These are phyloP conservation scores for Setophaga kirtlandii DNA, from an alignment of 2,113 vertebrate species.

Conservation along the genomic window DNA sequence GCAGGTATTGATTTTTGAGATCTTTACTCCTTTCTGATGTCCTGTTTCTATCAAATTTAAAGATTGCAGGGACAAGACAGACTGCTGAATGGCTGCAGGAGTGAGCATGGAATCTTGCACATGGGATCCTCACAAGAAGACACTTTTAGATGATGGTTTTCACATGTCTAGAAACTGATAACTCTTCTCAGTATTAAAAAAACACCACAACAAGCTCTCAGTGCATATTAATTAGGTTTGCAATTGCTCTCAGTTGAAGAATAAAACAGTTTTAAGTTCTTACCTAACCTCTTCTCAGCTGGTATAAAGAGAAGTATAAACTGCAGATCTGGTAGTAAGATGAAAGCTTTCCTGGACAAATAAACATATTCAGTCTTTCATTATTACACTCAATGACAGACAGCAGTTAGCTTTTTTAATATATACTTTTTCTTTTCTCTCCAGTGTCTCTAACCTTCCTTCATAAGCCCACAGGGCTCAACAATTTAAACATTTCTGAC, in stretches of 20 bases:
- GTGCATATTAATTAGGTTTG: neutral
- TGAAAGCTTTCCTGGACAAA: conserved; percentile 81
- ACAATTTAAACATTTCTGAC: neutral
- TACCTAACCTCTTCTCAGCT: conserved; percentile 76
- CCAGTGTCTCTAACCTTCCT: neutral
- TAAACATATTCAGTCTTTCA: neutral
- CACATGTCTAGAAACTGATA: neutral
- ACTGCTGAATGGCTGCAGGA: neutral
- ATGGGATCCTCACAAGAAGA: neutral
- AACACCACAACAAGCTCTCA: neutral
- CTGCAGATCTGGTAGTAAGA: conserved; percentile 80
- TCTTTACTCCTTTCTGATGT: neutral
- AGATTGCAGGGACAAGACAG: neutral
- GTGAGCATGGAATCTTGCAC: neutral
- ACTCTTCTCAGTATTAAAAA: neutral
- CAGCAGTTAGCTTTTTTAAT: neutral
- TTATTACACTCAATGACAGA: neutral
- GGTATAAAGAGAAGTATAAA: conserved; percentile 83
- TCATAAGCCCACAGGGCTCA: neutral
- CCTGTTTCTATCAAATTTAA: neutral
- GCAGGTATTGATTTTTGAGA: neutral
- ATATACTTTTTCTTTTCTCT: neutral
- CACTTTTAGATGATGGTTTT: neutral
- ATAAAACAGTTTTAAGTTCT: conserved; percentile 19
- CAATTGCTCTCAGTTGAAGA: neutral